Evolutionary conservation across 30 jellyfish, hydroid and myxozoan genomes (phyloP), one percentile per base, ranked within the genome.

Genomic region (Mastigias papua): DNA sequence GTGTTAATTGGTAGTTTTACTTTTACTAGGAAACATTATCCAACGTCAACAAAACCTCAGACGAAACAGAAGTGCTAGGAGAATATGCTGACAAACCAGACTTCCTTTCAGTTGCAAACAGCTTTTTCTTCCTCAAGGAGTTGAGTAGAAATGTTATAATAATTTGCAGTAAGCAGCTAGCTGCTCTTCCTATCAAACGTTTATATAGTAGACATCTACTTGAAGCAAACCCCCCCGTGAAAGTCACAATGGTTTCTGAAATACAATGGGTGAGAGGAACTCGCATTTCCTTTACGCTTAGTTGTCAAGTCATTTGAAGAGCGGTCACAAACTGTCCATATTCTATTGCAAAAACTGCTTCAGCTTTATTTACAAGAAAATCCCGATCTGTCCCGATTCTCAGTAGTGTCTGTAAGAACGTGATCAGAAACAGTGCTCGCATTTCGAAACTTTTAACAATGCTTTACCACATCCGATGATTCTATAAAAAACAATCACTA

Each of bases 211-310:
- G n/a, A n/a, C n/a, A n/a, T n/a, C n/a, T n/a, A n/a, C n/a, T n/a
- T 42, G 7, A 42, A 42, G 54, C 25, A 54, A 15, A 4, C 23
- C 42, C 90, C 90, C 79, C 90, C 90, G 69, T 60, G 48, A 61
- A 31, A 8, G 28, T 34, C 63, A 80, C 90, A 80, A 80, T 60
- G 81, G 90, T 80, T 62, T 80, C 90, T 27, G 0, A 0, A 27
- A 80, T 31, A 80, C 90, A 80, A 80, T 80, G 3, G 71, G 63
- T 30, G 13, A 80, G 61, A 48, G 90, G 90, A 80, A 80, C 81
- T 80, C 46, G 81, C 90, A 80, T 80, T 80, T 80, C 90, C 90
- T 80, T 60, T 30, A 37, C 31, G 86, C 49, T 75, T 75, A 54
- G 67, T 54, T 63, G 20, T 17, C 74, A 27, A 63, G 23, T 9